phyloP scores from a whole-genome alignment of 1,140 invertebrate species.

The Ephestia elutella region DNA sequence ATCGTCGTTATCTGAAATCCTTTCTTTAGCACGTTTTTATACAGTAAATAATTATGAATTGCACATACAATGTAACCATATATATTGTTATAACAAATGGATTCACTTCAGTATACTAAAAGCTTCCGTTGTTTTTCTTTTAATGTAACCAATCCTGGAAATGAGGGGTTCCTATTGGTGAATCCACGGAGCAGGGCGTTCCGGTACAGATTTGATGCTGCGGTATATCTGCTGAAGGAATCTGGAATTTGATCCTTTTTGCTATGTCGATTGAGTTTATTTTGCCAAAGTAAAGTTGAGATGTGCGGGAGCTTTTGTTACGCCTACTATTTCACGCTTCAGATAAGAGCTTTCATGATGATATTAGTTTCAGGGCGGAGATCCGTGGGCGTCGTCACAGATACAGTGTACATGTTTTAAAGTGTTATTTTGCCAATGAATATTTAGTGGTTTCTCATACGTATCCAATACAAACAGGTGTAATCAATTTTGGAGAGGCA shows the following conservation, averaged over 20 bases:
- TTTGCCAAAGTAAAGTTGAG: conserved; percentile 25
- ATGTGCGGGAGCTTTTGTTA: conserved; percentile 40
- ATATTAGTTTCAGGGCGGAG: conserved; percentile 55
- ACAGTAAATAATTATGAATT: neutral
- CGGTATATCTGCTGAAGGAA: conserved; percentile 15
- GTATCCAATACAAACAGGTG: no score
- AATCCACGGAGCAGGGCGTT: conserved; percentile 35
- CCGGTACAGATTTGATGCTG: conserved; percentile 46
- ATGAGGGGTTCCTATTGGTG: conserved; percentile 36
- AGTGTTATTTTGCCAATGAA: conserved; percentile 10
- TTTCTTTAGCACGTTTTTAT: no score
- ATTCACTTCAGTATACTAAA: conserved; percentile 42
- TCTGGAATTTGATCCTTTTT: conserved; percentile 39
- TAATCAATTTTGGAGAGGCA: no score
- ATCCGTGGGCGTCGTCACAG: conserved; percentile 43
- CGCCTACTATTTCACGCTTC: conserved; percentile 44
- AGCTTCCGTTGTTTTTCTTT: conserved; percentile 45
- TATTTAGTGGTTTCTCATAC: neutral
- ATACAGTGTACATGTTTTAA: conserved; percentile 18
- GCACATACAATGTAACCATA: conserved; percentile 16
- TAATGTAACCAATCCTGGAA: conserved; percentile 55
- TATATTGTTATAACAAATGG: neutral
- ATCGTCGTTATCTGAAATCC: no score
- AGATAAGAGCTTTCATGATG: conserved; percentile 26
- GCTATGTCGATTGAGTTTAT: conserved; percentile 36